Conservation (phyloP, 2,797 vertebrate genomes). For the Kryptolebias ocellatus region DNA sequence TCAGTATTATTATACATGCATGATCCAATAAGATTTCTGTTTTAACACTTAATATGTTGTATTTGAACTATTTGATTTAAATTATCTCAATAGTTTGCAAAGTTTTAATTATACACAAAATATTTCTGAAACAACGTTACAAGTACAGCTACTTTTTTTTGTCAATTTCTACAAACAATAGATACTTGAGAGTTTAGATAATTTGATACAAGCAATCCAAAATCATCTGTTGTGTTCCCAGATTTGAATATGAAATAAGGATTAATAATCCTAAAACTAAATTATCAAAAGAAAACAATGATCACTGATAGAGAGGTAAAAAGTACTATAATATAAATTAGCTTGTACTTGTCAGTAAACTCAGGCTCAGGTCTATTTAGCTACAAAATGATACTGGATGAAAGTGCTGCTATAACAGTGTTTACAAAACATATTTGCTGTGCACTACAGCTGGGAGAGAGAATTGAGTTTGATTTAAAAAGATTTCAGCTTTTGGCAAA, state of each 20-base stretch:
- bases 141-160: too few relatives aligned
- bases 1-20: too few relatives aligned
- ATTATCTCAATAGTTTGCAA: neutral
- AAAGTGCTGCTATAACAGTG: neutral
- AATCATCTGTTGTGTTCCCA: slow-evolving; percentile 3
- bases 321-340: slow-evolving; percentile 8
- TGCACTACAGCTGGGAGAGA: slow-evolving; percentile 9
- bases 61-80: neutral
- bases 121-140: too few relatives aligned
- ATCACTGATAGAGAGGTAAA: slow-evolving; percentile 12
- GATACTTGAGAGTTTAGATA: slow-evolving; percentile 1
- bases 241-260: neutral
- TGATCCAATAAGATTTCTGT: too few relatives aligned
- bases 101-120: too few relatives aligned
- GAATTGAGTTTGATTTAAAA: slow-evolving; percentile 21
- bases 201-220: slow-evolving; percentile 3
- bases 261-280: too few relatives aligned
- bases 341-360: neutral
- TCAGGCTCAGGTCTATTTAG: neutral
- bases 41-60: too few relatives aligned
- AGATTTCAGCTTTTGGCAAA: slow-evolving; percentile 23
- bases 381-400: slow-evolving; percentile 8
- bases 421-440: slow-evolving; percentile 1
- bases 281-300: slow-evolving; percentile 3
- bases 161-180: neutral